Evolutionary conservation across 2,113 vertebrate species (phyloP), one percentile per base, ranked within the genome.

Genomic region (Hydropotes inermis): DNA sequence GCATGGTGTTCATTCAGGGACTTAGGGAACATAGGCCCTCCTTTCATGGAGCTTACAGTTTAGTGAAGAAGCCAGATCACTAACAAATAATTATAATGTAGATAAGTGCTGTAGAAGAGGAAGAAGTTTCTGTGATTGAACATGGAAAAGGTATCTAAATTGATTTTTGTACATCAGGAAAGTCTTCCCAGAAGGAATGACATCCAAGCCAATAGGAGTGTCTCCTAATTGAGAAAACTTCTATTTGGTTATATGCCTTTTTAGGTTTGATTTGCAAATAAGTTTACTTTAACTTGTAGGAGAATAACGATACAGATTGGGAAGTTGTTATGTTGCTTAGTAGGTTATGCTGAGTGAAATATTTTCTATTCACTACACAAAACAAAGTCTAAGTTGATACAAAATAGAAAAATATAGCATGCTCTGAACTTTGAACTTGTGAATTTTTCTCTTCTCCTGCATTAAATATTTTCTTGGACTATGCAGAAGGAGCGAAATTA

Each of bases 231-330:
- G 64, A 30, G 57, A 61, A 27, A 45, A 47, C 7, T 54, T 60
- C 39, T 79, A 3, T 95, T 84, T 84, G 28, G 36, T 54, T 91
- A 39, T 92, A 10, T 86, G 23, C 39, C 54, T 67, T 95, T 95
- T 55, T 95, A 89, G 74, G 16, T 97, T 84, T 97, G 43, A 43
- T 76, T 39, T 57, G 28, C 55, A 94, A 85, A 89, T 74, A 57
- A 28, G 21, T 78, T 94, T 88, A 45, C 54, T 85, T 91, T 93
- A 52, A 50, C 50, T 81, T 78, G 96, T 91, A 91, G 58, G 60
- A 91, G 61, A 83, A 33, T 33, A 87, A 17, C 17, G 11, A 52
- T 58, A 64, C 25, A n/a, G n/a, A 45, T 86, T 47, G n/a, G 43
- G 57, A 84, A 88, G 47, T 93, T 58, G 78, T 30, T 81, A 19